Conservation (phyloP, 2,113 vertebrate genomes). For the Nipponia nippon region DNA sequence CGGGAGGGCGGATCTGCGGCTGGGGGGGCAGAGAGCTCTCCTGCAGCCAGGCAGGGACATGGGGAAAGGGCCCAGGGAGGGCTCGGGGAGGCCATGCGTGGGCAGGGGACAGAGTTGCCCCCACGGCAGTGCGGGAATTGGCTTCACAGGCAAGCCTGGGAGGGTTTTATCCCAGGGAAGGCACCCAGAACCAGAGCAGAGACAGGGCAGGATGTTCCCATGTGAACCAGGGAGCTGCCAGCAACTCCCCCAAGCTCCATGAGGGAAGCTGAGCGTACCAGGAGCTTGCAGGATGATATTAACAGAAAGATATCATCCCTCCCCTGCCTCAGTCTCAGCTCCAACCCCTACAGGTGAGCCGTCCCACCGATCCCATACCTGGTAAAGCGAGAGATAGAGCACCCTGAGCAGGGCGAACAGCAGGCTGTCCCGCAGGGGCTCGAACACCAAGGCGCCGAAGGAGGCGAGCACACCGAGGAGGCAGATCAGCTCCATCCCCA, state of each 20-base stretch:
- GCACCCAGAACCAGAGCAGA: background rate
- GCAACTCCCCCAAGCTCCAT: background rate
- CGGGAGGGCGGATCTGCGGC: background rate
- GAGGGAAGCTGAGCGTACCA: rapidly evolving
- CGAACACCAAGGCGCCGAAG: slow-evolving; percentile 73
- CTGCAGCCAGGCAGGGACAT: too few species aligned
- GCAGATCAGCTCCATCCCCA: slow-evolving; percentile 88
- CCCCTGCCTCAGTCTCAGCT: rapidly evolving
- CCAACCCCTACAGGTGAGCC: too few species aligned
- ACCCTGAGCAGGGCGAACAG: slow-evolving; percentile 82
- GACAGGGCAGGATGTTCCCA: background rate
- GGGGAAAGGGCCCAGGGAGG: background rate
- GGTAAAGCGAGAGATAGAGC: slow-evolving; percentile 83
- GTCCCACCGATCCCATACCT: slow-evolving; percentile 64
- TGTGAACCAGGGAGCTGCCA: background rate
- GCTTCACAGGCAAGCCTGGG: background rate
- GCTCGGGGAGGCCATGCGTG: rapidly evolving
- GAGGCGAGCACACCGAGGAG: slow-evolving; percentile 76
- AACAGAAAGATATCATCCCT: rapidly evolving
- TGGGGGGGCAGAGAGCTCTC: background rate
- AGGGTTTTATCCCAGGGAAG: background rate
- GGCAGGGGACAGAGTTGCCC: background rate
- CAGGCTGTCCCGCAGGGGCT: slow-evolving; percentile 75
- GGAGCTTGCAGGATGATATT: rapidly evolving
- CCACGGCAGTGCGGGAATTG: rapidly evolving